Percentiles rank a stretch among this genome's conserved stretches.
Evolutionary conservation across 2,888 invertebrate species (phyloP).

Genomic region (Nomada ruficornis): DNA sequence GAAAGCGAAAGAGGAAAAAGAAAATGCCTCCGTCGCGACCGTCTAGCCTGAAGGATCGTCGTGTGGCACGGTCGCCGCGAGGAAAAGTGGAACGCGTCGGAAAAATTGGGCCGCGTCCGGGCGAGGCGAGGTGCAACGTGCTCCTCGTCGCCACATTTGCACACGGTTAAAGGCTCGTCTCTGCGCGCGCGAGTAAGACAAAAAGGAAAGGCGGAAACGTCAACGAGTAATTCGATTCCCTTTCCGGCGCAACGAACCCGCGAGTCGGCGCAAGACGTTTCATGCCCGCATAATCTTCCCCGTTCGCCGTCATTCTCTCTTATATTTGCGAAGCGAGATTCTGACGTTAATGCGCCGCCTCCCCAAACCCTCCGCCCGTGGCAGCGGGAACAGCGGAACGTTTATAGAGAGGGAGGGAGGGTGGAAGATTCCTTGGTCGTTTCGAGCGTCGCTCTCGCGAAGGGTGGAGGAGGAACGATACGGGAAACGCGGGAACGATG

Average conservation of each 20-base stretch:
- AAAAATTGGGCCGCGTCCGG: constrained; percentile 15
- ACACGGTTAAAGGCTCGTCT: constrained; percentile 34
- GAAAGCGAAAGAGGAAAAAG: background rate
- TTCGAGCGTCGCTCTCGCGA: background rate
- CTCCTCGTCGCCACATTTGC: background rate
- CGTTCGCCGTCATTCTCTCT: constrained; percentile 49
- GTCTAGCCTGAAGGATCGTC: too few relatives aligned
- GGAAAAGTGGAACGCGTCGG: constrained; percentile 6
- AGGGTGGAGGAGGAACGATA: background rate
- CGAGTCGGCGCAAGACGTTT: constrained; percentile 46
- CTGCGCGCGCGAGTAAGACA: background rate
- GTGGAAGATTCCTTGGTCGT: background rate
- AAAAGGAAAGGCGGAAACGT: constrained; percentile 51
- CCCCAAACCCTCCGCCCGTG: background rate
- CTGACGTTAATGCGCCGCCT: constrained; percentile 48
- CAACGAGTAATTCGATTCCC: constrained; percentile 56
- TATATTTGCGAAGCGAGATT: constrained; percentile 45
- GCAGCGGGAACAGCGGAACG: constrained; percentile 33
- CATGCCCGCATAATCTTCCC: constrained; percentile 64
- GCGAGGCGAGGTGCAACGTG: background rate
- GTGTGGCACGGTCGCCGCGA: too few relatives aligned
- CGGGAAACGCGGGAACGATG: background rate
- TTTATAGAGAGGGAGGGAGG: background rate
- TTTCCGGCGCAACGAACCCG: constrained; percentile 22
- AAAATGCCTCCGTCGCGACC: background rate